Base-by-base conservation (phyloP, 2,888 invertebrate genomes). In the Eledone cirrhosa region DNA sequence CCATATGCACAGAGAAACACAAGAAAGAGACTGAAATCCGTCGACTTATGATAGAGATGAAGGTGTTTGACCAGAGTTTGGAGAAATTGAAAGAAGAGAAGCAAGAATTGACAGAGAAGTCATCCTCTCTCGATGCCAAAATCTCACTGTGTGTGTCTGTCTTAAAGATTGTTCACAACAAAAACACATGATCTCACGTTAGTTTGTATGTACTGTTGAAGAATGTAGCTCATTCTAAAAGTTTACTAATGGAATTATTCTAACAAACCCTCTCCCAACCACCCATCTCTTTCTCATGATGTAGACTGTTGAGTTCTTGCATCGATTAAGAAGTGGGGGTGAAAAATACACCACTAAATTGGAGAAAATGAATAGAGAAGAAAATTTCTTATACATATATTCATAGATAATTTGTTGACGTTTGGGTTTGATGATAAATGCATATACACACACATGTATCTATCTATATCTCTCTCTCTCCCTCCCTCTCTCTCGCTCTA, bases 161-260 rank as follows among this genome's bases (percentile, higher is more conserved):
- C n/a, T 41, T 72, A 13, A 31, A 72, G 72, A 72, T 72, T 29
- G 72, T 72, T 31, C 72, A 31, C n/a, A 41, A 72, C 33, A 72
- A 72, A 72, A 72, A 72, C 41, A 72, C 72, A 72, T 72, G 72
- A 72, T 72, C 72, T 72, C 72, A 31, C 8, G n/a, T 22, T 72
- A 2, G 22, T 33, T 31, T 72, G n/a, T 33, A 72, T n/a, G 41
- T 27, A 13, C 27, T 63, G 63, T 63, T 65, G 65, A 22, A 65
- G 65, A 65, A 65, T 65, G 27, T 4, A 65, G 14, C 29, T 65
- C 11, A 16, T 41, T 41, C 41, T 41, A 11, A 41, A 11, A 41
- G 41, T 41, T 41, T 41, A 41, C 41, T 11, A 41, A 41, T 8
- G 41, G 11, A 41, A 41, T 41, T 41, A 41, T 41, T 41, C 41